Conservation (phyloP, 2,797 vertebrate genomes). For the Danio albolineatus region DNA sequence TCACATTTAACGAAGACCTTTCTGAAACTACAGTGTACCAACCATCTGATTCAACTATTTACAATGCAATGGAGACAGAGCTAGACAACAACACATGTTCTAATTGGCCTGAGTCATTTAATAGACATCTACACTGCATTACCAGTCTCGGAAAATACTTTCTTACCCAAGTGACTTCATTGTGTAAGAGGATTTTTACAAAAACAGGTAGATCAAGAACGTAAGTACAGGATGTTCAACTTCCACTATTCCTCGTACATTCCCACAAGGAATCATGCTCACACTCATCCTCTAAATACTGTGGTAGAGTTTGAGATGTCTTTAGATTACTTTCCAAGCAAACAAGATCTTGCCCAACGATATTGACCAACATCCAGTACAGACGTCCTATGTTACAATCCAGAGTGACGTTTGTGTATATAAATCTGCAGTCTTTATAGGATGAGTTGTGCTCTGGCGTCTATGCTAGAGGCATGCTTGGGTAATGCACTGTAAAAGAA, state of each 20-base stretch:
- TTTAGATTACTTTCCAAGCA: constrained; percentile 48
- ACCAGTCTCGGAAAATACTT: not conserved
- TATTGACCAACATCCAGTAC: not conserved
- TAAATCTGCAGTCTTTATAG: constrained; percentile 3
- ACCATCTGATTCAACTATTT: not conserved
- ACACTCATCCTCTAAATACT: constrained; percentile 60
- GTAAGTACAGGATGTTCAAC: not conserved
- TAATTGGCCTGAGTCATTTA: not conserved
- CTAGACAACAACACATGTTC: not conserved
- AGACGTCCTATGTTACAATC: not conserved
- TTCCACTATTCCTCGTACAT: constrained; percentile 19
- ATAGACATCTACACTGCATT: not conserved
- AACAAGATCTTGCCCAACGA: constrained; percentile 12
- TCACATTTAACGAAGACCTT: not conserved
- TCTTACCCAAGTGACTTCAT: constrained; percentile 5
- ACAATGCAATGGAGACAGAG: not conserved
- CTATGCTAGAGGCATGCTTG: not conserved
- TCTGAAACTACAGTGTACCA: not conserved
- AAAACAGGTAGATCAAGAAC: constrained; percentile 10
- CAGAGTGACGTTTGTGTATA: not conserved
- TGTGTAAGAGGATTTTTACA: not conserved
- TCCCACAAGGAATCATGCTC: constrained; percentile 51
- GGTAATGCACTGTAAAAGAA: not conserved
- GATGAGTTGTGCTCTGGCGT: constrained; percentile 17
- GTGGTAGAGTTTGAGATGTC: constrained; percentile 69